Evolutionary conservation across 1,140 invertebrate genomes (phyloP).

Genomic region (Drosophila ironensis): DNA sequence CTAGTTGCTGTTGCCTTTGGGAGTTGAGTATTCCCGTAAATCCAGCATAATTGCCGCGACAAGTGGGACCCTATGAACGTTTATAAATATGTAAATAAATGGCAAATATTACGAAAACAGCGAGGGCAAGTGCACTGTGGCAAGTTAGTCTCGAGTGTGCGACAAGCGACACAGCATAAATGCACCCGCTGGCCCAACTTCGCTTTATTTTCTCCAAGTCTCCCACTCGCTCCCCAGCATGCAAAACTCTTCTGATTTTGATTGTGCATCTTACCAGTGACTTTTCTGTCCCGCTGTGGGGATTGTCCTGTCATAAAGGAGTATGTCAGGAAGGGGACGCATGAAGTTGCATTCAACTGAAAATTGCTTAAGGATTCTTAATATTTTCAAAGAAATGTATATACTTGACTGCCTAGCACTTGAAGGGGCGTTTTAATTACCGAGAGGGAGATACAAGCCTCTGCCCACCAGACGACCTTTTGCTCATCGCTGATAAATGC

Average conservation of each 20-base stretch:
- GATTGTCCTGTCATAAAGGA: slow-evolving; percentile 18
- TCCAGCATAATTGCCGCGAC: too few relatives aligned
- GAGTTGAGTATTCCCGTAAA: too few relatives aligned
- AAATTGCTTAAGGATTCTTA: too few relatives aligned
- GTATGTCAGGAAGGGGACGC: neutral
- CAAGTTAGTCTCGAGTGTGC: slow-evolving; percentile 47
- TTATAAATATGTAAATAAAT: too few relatives aligned
- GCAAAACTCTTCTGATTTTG: slow-evolving; percentile 49
- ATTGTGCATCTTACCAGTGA: slow-evolving; percentile 37
- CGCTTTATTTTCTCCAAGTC: neutral
- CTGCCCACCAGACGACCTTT: too few relatives aligned
- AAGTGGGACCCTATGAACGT: too few relatives aligned
- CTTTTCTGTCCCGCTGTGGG: slow-evolving; percentile 23
- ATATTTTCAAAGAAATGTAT: too few relatives aligned
- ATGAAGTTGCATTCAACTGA: neutral
- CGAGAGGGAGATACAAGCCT: too few relatives aligned
- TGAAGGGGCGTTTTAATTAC: too few relatives aligned
- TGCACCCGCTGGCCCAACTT: slow-evolving; percentile 29
- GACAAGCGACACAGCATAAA: slow-evolving; percentile 61
- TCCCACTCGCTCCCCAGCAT: neutral
- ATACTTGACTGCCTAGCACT: too few relatives aligned
- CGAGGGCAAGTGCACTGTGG: slow-evolving; percentile 33
- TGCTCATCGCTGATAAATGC: slow-evolving; percentile 3
- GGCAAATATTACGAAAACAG: too few relatives aligned
- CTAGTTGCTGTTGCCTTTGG: too few relatives aligned